Conservation (phyloP, 2,888 invertebrate genomes). For the Hydrotaea cyrtoneurina region DNA sequence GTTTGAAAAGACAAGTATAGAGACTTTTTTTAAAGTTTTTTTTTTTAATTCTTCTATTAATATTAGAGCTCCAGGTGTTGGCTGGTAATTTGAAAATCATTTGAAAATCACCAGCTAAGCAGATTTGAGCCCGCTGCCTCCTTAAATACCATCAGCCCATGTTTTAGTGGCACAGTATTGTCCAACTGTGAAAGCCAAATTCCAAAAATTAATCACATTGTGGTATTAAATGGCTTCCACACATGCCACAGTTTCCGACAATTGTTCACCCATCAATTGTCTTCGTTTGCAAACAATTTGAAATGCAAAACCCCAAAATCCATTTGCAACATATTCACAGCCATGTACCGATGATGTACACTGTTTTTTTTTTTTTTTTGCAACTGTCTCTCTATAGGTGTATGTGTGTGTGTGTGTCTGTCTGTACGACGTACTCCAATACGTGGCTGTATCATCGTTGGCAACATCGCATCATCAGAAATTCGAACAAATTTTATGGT, state of each 20-base stretch:
- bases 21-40: too few relatives aligned
- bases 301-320: slow-evolving; percentile 4
- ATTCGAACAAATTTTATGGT: slow-evolving; percentile 44
- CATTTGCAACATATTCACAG: background rate
- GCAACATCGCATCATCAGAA: slow-evolving; percentile 34
- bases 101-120: too few relatives aligned
- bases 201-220: background rate
- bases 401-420: background rate
- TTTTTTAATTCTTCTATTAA: too few relatives aligned
- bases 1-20: too few relatives aligned
- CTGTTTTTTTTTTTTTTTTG: background rate
- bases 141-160: too few relatives aligned
- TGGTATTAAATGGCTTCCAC: background rate
- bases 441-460: background rate
- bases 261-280: background rate
- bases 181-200: background rate
- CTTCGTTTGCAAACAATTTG: background rate
- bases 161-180: too few relatives aligned
- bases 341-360: too few relatives aligned
- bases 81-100: too few relatives aligned
- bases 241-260: background rate
- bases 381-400: background rate
- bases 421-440: background rate
- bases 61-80: too few relatives aligned
- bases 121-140: too few relatives aligned